Evolutionary conservation across 2,797 vertebrate genomes (phyloP).

Genomic region (Astyanax mexicanus): DNA sequence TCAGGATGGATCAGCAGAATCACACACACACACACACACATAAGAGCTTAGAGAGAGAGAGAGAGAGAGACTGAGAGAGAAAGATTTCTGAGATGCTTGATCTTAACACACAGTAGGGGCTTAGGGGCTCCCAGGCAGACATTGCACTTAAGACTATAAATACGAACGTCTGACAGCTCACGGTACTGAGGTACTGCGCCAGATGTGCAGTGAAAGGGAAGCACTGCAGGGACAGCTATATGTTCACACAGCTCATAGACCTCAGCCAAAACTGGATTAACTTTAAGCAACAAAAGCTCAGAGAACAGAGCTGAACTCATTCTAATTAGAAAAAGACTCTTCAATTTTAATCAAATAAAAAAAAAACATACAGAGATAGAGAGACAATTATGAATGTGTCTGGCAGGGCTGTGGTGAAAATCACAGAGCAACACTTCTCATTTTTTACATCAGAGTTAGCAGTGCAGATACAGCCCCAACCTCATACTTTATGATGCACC

Average conservation of each 20-base stretch:
- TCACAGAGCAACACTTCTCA: not conserved
- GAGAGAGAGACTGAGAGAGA: not conserved
- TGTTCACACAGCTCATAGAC: conserved; percentile 34
- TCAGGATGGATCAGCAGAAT: too few relatives aligned
- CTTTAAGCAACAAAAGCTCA: conserved; percentile 26
- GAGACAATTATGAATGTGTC: too few relatives aligned
- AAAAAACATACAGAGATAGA: not conserved
- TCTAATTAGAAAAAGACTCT: not conserved
- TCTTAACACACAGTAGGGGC: conserved; percentile 4
- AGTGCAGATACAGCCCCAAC: not conserved
- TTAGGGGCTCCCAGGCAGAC: not conserved
- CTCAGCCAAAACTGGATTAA: conserved; percentile 25
- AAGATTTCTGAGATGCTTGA: not conserved
- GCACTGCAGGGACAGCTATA: conserved; percentile 30
- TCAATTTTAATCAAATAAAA: not conserved
- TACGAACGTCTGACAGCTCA: conserved; percentile 46
- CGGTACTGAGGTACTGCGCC: conserved; percentile 39
- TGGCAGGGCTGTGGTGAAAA: not conserved
- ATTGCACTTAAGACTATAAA: conserved; percentile 51
- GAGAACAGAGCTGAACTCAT: not conserved
- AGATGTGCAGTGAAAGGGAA: conserved; percentile 50
- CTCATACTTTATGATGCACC: not conserved
- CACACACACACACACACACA: too few relatives aligned
- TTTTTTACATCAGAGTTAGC: not conserved
- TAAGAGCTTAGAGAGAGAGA: not conserved